phyloP scores from a whole-genome alignment of 2,888 invertebrate species.

The Rhaphigaster nebulosa region DNA sequence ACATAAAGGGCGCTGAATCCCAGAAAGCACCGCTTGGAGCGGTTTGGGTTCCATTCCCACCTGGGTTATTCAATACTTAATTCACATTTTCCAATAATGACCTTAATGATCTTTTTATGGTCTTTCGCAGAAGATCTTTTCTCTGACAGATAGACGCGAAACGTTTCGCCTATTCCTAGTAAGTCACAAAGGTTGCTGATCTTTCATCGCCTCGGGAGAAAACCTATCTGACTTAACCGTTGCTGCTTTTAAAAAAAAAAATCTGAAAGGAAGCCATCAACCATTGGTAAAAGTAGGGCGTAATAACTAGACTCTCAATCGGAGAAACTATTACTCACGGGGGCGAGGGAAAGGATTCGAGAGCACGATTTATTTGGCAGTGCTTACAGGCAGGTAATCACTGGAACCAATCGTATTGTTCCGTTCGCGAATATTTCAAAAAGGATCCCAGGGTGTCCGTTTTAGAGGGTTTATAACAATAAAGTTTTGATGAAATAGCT shows the following conservation, averaged over 20 bases:
- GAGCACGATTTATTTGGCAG: constrained; percentile 32
- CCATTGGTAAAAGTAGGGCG: constrained; percentile 20
- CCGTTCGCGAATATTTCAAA: background rate
- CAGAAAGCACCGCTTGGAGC: too few relatives aligned
- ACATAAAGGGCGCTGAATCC: too few relatives aligned
- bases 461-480: background rate
- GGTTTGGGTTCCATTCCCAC: too few relatives aligned
- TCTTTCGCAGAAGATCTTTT: background rate
- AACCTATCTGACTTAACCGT: background rate
- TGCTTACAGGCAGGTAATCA: background rate
- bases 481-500: background rate
- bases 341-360: constrained; percentile 19
- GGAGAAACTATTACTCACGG: constrained; percentile 41
- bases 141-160: background rate
- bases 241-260: background rate
- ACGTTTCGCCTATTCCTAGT: background rate
- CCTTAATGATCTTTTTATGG: background rate
- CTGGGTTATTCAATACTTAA: too few relatives aligned
- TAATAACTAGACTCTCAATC: constrained; percentile 26
- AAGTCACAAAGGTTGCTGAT: background rate
- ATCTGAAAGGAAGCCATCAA: constrained; percentile 30
- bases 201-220: background rate
- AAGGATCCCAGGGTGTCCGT: background rate
- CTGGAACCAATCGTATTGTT: background rate
- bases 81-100: too few relatives aligned